A percentile compares a stretch with the other conserved stretches of the same genome.
phyloP scores from a whole-genome alignment of 2,797 vertebrate genomes.

The Bovichtus variegatus region DNA sequence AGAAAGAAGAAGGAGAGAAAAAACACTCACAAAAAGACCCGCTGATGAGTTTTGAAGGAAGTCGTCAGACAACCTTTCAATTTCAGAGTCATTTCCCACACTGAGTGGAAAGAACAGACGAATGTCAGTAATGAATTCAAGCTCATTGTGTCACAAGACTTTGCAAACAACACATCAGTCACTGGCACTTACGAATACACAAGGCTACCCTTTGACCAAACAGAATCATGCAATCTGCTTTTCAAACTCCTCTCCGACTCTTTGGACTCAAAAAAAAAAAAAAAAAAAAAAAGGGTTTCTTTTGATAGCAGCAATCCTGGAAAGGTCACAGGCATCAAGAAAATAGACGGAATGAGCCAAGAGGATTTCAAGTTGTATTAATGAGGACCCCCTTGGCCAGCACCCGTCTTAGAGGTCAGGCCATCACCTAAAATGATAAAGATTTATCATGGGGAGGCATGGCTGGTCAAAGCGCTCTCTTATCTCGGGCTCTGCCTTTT shows the following conservation, averaged over 20 bases:
- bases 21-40: neutral
- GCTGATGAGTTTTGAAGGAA: neutral
- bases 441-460: slow-evolving; percentile 86
- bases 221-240: slow-evolving; percentile 69
- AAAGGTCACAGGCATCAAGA: slow-evolving; percentile 88
- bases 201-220: slow-evolving; percentile 56
- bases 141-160: slow-evolving; percentile 13
- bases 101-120: slow-evolving; percentile 4
- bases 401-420: slow-evolving; percentile 85
- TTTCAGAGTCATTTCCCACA: neutral
- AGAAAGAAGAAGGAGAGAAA: neutral
- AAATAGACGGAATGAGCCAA: slow-evolving; percentile 85
- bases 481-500: slow-evolving; percentile 83
- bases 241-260: slow-evolving; percentile 74
- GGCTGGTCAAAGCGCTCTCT: slow-evolving; percentile 85
- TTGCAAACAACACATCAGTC: slow-evolving; percentile 30
- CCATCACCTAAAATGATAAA: slow-evolving; percentile 90
- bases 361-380: slow-evolving; percentile 89
- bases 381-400: slow-evolving; percentile 84
- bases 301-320: slow-evolving; percentile 84
- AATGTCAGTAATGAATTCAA: slow-evolving; percentile 18
- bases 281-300: slow-evolving; percentile 69
- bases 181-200: slow-evolving; percentile 26
- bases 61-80: neutral
- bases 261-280: slow-evolving; percentile 76